These are phyloP conservation scores for Parotocinclus haroldoi DNA, from an alignment of 2,797 vertebrate genomes.

Conservation along the genomic window DNA sequence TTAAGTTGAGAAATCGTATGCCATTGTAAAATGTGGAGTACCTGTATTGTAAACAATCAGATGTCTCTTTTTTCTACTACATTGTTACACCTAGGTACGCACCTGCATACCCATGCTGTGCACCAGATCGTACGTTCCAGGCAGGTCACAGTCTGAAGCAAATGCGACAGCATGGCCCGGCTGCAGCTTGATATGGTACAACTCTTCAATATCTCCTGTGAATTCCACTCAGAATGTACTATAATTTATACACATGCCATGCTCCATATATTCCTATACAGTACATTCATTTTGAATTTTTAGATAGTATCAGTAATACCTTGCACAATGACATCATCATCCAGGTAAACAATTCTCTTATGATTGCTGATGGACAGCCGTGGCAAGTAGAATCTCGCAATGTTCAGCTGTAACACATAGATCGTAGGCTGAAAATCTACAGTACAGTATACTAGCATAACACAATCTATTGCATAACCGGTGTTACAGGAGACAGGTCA, in stretches of 20 bases:
- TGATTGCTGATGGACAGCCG: conserved; percentile 80
- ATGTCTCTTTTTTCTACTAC: too few relatives aligned
- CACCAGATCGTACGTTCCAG: conserved; percentile 85
- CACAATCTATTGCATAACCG: too few relatives aligned
- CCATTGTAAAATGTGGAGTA: too few relatives aligned
- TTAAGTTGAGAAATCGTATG: too few relatives aligned
- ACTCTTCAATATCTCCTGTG: conserved; percentile 87
- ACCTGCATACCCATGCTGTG: conserved; percentile 94
- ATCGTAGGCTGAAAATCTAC: too few relatives aligned
- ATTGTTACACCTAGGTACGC: too few relatives aligned
- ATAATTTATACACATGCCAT: too few relatives aligned
- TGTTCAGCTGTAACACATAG: conserved; percentile 82
- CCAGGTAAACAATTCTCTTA: conserved; percentile 87
- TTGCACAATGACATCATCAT: conserved; percentile 95
- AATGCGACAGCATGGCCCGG: conserved; percentile 90
- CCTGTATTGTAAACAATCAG: too few relatives aligned
- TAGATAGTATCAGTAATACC: conserved; percentile 65
- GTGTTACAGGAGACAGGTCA: too few relatives aligned
- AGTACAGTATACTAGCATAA: too few relatives aligned
- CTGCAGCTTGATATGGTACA: conserved; percentile 79
- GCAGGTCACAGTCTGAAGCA: conserved; percentile 89
- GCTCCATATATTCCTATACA: too few relatives aligned
- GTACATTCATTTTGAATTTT: too few relatives aligned
- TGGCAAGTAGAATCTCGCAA: conserved; percentile 92
- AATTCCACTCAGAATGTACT: neutral